These are phyloP conservation scores for Nyleta sp. DNA, from an alignment of 2,888 invertebrate genomes.

Conservation along the genomic window DNA sequence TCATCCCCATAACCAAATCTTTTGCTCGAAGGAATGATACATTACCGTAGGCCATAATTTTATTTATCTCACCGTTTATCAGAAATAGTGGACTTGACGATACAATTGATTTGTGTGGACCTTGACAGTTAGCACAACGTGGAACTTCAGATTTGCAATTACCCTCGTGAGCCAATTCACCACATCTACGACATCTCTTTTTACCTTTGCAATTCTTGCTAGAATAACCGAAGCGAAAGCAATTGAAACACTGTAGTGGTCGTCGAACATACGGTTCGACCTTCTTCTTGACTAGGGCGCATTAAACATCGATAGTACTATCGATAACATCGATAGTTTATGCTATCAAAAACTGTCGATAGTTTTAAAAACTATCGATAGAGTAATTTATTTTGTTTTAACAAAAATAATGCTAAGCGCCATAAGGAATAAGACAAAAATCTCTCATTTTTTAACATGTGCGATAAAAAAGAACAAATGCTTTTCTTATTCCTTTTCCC, in stretches of 20 bases:
- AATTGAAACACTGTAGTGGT: slow-evolving; percentile 6
- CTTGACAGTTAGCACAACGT: slow-evolving; percentile 14
- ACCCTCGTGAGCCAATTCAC: not conserved
- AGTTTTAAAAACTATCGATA: too few species aligned
- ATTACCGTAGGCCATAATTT: slow-evolving; percentile 27
- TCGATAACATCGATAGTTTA: too few species aligned
- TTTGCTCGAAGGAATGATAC: slow-evolving; percentile 10
- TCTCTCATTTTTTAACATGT: too few species aligned
- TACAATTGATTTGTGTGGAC: slow-evolving; percentile 1
- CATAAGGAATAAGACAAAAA: too few species aligned
- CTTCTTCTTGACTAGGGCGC: too few species aligned
- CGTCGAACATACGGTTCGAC: not conserved
- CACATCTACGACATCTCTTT: not conserved
- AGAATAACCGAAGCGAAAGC: not conserved
- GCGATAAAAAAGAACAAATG: too few species aligned
- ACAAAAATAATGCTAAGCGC: too few species aligned
- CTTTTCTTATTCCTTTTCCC: too few species aligned
- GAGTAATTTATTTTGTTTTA: too few species aligned
- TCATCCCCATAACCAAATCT: not conserved
- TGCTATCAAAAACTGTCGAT: too few species aligned
- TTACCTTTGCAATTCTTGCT: not conserved
- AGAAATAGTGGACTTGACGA: not conserved
- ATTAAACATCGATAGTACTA: too few species aligned
- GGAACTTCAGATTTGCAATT: not conserved
- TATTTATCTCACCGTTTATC: not conserved